Evolutionary conservation across 1,140 invertebrate species (phyloP).

Genomic region (Lucilia cuprina): DNA sequence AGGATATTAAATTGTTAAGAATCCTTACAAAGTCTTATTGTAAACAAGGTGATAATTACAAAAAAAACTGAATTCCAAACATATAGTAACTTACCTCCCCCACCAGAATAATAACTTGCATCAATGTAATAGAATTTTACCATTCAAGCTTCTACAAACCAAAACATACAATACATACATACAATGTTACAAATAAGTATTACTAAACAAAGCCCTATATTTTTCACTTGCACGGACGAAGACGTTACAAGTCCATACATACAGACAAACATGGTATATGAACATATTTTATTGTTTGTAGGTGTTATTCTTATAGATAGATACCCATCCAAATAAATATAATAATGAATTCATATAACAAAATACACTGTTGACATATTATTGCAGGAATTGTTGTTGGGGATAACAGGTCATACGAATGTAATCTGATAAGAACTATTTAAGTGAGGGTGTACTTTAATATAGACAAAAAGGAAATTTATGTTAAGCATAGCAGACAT

Average conservation of each 20-base stretch:
- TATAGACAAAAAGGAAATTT: no score
- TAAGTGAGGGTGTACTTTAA: not conserved
- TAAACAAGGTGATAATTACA: constrained; percentile 12
- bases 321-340: not conserved
- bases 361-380: not conserved
- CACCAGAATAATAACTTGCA: no score
- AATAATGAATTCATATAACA: not conserved
- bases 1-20: constrained; percentile 27
- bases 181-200: not conserved
- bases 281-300: no score
- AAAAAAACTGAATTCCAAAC: not conserved
- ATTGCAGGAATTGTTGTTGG: not conserved
- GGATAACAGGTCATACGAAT: constrained; percentile 8
- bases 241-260: not conserved
- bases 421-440: constrained; percentile 1
- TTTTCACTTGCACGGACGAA: not conserved
- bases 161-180: not conserved
- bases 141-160: no score
- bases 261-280: no score
- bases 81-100: not conserved
- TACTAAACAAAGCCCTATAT: not conserved
- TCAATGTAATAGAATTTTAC: not conserved
- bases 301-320: no score
- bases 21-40: constrained; percentile 20
- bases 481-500: no score